Percentiles rank a stretch among this genome's conserved stretches.
Conservation (phyloP, 2,113 vertebrate genomes). For the Hassar affinis region DNA sequence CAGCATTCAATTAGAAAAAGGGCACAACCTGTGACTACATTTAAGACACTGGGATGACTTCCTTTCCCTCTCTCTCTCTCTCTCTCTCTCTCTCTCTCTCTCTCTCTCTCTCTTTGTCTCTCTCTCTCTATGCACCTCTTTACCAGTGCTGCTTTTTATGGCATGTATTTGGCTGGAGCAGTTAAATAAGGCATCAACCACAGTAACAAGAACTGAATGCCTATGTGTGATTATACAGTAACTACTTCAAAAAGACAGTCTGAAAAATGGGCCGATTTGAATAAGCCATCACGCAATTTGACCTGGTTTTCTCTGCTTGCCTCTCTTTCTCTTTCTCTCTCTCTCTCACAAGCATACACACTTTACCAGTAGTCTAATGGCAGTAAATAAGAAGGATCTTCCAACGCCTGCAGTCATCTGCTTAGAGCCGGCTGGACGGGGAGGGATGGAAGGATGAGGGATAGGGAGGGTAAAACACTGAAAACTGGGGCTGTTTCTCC, state of each 20-base stretch:
- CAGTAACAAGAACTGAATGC: background rate
- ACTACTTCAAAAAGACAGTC: conserved; percentile 14
- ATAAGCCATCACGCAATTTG: conserved; percentile 13
- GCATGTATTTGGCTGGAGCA: conserved; percentile 3
- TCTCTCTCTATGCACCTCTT: background rate
- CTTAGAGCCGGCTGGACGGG: conserved; percentile 27
- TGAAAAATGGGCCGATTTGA: conserved; percentile 21
- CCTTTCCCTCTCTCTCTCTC: background rate
- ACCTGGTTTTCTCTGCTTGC: conserved; percentile 18
- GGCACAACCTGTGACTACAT: conserved; percentile 64
- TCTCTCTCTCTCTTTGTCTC: background rate
- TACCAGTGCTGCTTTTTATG: background rate
- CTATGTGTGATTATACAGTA: background rate
- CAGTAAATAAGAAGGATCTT: conserved; percentile 42
- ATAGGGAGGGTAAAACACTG: conserved; percentile 25
- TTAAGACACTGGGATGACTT: conserved; percentile 49
- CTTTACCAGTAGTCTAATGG: conserved; percentile 35
- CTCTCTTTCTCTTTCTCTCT: background rate
- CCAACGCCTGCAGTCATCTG: conserved; percentile 40
- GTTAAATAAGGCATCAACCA: conserved; percentile 21
- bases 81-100: background rate
- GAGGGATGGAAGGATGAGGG: conserved; percentile 24
- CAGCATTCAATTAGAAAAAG: conserved; percentile 67
- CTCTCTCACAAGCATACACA: conserved; percentile 9
- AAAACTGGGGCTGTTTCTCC: conserved; percentile 17